phyloP scores from a whole-genome alignment of 2,113 vertebrate species.

The Propithecus coquereli region DNA sequence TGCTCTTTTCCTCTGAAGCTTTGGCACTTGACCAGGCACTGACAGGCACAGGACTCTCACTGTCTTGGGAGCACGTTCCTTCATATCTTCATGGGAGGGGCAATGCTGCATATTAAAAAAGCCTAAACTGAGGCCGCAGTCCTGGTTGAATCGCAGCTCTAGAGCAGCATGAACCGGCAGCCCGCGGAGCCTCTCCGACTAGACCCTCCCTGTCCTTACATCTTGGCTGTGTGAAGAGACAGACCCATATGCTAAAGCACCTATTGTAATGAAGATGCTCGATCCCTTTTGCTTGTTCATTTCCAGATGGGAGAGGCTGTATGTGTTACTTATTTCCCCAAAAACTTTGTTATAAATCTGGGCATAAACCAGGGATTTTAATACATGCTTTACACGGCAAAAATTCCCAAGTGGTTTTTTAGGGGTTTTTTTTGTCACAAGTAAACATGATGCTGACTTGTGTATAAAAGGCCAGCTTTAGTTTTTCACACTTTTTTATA shows the following conservation, averaged over 20 bases:
- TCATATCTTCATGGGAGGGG: not conserved
- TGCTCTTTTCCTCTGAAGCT: not conserved
- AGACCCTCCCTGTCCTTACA: not conserved
- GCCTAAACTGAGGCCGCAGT: too few relatives aligned
- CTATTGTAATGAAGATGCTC: not conserved
- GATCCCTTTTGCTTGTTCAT: not conserved
- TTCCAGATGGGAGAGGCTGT: not conserved
- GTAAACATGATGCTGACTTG: not conserved
- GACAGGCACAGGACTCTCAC: not conserved
- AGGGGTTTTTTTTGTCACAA: not conserved
- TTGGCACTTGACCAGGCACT: not conserved
- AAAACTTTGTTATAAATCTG: not conserved
- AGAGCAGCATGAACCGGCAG: not conserved
- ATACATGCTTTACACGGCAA: not conserved
- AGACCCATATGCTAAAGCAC: not conserved
- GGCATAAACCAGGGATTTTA: not conserved
- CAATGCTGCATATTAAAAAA: not conserved
- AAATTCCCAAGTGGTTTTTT: not conserved
- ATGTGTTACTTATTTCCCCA: not conserved
- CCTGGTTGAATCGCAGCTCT: not conserved
- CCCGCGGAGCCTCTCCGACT: too few relatives aligned
- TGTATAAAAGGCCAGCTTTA: not conserved
- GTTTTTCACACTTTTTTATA: not conserved
- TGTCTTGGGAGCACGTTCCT: not conserved
- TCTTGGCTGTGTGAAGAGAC: not conserved